These are phyloP conservation scores for Hirtodrosophila duncani DNA, from an alignment of 2,888 invertebrate species.

Conservation along the genomic window DNA sequence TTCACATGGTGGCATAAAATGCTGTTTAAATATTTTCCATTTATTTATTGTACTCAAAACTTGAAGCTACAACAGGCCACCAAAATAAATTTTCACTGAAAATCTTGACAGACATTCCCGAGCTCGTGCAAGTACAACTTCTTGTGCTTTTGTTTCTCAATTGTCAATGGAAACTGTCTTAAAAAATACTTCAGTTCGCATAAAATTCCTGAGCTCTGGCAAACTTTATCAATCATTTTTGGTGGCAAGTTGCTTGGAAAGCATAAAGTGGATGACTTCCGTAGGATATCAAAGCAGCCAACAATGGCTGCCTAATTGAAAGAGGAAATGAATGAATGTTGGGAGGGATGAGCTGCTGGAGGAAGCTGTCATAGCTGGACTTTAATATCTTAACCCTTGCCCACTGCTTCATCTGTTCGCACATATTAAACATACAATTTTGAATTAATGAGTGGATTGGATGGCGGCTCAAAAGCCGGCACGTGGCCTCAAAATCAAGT, in stretches of 20 bases:
- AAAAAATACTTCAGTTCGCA: constrained; percentile 11
- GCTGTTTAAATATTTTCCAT: constrained; percentile 64
- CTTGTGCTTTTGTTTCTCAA: background rate
- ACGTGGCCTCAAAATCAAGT: constrained; percentile 23
- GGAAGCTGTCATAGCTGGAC: too few relatives aligned
- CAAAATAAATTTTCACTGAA: too few relatives aligned
- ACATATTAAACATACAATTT: too few relatives aligned
- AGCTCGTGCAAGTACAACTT: constrained; percentile 40
- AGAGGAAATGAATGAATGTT: too few relatives aligned
- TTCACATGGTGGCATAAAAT: constrained; percentile 33
- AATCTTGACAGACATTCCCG: constrained; percentile 8
- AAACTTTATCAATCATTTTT: constrained; percentile 77
- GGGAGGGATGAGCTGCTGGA: too few relatives aligned
- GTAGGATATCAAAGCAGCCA: too few relatives aligned
- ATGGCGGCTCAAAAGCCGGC: constrained; percentile 32
- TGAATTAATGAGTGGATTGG: constrained; percentile 28
- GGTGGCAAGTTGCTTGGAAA: constrained; percentile 76
- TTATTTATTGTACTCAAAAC: constrained; percentile 46
- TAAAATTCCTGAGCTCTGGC: background rate
- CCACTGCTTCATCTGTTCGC: too few relatives aligned
- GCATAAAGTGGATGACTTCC: constrained; percentile 56
- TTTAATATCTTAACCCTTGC: too few relatives aligned
- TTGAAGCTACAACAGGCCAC: constrained; percentile 41
- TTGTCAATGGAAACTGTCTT: constrained; percentile 69
- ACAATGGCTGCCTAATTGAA: too few relatives aligned